Evolutionary conservation across 2,888 invertebrate species (phyloP).

Genomic region (Arctia plantaginis): DNA sequence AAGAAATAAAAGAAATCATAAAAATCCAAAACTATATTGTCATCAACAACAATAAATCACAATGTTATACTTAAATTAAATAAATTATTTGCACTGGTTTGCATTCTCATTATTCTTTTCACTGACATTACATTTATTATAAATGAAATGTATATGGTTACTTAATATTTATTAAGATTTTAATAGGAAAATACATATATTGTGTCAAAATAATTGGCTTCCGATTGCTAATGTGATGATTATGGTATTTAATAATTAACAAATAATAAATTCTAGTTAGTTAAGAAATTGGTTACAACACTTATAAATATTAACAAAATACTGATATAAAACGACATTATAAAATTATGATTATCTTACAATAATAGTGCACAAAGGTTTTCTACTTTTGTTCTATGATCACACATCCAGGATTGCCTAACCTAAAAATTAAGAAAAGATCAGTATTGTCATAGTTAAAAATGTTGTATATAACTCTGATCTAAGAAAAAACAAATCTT

Average conservation of each 20-base stretch:
- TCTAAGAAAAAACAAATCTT: neutral
- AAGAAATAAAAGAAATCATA: conserved; percentile 7
- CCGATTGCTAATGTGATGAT: conserved; percentile 46
- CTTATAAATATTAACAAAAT: conserved; percentile 57
- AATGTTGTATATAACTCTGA: neutral
- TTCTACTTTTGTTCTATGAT: conserved; percentile 49
- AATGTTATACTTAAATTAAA: conserved; percentile 66
- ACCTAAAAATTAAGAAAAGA: conserved; percentile 16
- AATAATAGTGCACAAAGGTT: conserved; percentile 41
- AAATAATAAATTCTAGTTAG: conserved; percentile 57
- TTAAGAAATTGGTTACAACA: conserved; percentile 53
- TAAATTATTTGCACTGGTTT: conserved; percentile 67
- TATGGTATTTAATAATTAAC: conserved; percentile 48
- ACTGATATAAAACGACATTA: conserved; percentile 53
- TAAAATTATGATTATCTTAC: conserved; percentile 46
- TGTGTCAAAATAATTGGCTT: conserved; percentile 25
- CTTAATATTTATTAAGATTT: conserved; percentile 9
- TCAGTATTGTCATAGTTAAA: conserved; percentile 15
- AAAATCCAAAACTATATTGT: conserved; percentile 76
- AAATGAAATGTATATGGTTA: conserved; percentile 17
- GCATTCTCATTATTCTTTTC: conserved; percentile 35
- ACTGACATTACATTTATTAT: conserved; percentile 18
- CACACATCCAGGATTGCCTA: conserved; percentile 37
- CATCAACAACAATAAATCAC: conserved; percentile 79
- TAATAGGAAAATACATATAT: conserved; percentile 23